Base-by-base conservation (phyloP, 2,888 invertebrate genomes). In the Drosophila meridionalis region DNA sequence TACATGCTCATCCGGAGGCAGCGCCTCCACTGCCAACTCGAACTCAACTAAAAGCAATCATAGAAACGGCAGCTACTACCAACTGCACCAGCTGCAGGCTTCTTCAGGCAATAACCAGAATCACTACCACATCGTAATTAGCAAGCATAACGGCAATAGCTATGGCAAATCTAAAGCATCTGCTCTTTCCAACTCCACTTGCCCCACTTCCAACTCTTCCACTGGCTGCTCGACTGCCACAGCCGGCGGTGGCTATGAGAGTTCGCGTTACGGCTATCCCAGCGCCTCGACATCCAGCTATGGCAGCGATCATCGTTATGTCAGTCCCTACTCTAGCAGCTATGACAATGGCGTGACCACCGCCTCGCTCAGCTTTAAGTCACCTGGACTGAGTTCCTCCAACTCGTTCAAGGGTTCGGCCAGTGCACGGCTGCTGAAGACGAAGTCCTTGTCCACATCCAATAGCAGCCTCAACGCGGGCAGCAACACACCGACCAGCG, bases 311-410 rank as follows among this genome's bases (percentile, higher is more conserved):
- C 91, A 93, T 80, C 92, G 93, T 30, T 93, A 93, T 75, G 84
- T 92, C 47, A 93, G 93, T 76, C 93, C 93, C 58, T 93, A 93
- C 70, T 76, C 90, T 57, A 92, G 92, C 63, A 92, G 90, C 67
- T 93, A 93, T 79, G 93, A 93, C 68, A 93, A 93, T 78, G 93
- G 93, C 32, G 87, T 93, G 20, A 93, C 93, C 9, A 93, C 93
- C n/a, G 93, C 93, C 11, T 93, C 93, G 9, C 81, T 93, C 12
- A 93, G 91, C 69, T 82, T 93, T 59, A 90, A 87, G 53, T 83
- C 90, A 0, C 85, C 90, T 9, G 61, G 87, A 0, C 38, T 85
- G 76, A 83, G 80, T 57, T 73, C 91, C 12, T 82, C 90, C 40
- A 93, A 89, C 64, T 84, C 91, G 12, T 91, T 91, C 58, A 91